Evolutionary conservation across 2,113 vertebrate genomes (phyloP).

Genomic region (Hypocryptadius cinnamomeus): DNA sequence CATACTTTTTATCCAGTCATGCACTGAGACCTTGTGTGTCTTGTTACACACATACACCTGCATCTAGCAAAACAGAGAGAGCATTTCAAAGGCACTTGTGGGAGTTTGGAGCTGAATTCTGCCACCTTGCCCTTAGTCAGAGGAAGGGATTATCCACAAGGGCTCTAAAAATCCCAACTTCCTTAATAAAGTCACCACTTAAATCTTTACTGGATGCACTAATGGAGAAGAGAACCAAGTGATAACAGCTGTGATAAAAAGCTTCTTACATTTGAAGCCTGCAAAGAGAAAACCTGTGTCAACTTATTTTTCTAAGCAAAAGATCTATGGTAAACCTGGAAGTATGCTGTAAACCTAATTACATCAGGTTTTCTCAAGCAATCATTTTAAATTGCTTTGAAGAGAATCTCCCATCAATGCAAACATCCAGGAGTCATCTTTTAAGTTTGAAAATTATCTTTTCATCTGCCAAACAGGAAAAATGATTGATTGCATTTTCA

Average conservation of each 20-base stretch:
- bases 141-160: background rate
- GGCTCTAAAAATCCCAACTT: background rate
- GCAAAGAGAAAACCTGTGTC: background rate
- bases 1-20: background rate
- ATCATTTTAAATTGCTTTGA: background rate
- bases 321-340: background rate
- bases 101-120: background rate
- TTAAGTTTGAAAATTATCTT: background rate
- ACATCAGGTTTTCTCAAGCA: background rate
- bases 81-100: background rate
- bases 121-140: background rate
- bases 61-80: background rate
- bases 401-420: background rate
- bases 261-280: background rate
- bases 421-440: background rate
- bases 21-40: fast-evolving
- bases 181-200: background rate
- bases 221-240: background rate
- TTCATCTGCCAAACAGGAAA: background rate
- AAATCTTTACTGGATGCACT: background rate
- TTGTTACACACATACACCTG: background rate
- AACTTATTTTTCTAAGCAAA: background rate
- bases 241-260: background rate
- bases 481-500: background rate
- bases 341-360: background rate